These are phyloP conservation scores for Cataglyphis livida DNA, from an alignment of 2,888 invertebrate genomes.

Conservation along the genomic window DNA sequence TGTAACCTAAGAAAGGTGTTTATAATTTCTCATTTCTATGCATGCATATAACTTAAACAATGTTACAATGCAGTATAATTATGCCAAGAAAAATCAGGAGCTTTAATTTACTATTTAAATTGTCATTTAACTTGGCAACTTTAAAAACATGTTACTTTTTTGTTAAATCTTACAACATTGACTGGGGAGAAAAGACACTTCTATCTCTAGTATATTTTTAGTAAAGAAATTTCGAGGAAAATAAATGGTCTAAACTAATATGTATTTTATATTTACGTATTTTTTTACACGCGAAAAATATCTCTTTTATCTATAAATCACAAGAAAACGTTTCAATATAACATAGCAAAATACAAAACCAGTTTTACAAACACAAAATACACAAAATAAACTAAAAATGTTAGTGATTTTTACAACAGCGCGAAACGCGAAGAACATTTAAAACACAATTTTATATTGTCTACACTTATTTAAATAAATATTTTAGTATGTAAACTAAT, in stretches of 20 bases:
- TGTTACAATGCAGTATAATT: neutral
- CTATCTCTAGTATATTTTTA: neutral
- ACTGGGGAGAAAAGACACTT: neutral
- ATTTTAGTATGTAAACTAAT: neutral
- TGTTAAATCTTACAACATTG: neutral
- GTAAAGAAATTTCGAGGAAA: neutral
- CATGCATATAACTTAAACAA: neutral
- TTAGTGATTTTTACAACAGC: neutral
- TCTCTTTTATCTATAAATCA: neutral
- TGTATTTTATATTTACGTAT: conserved; percentile 8
- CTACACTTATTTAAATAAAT: neutral
- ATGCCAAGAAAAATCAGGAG: neutral
- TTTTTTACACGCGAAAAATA: neutral
- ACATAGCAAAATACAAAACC: neutral
- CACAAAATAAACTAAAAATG: conserved; percentile 9
- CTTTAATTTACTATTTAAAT: conserved; percentile 5
- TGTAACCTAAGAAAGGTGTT: neutral
- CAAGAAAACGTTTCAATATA: conserved; percentile 2
- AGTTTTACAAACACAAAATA: neutral
- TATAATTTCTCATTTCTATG: neutral
- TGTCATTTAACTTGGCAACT: neutral
- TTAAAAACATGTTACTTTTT: neutral
- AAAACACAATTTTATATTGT: neutral
- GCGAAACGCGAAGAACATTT: neutral
- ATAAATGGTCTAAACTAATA: neutral